These are phyloP conservation scores for Sternarchorhynchus goeldii DNA, from an alignment of 2,797 vertebrate genomes.

Conservation along the genomic window DNA sequence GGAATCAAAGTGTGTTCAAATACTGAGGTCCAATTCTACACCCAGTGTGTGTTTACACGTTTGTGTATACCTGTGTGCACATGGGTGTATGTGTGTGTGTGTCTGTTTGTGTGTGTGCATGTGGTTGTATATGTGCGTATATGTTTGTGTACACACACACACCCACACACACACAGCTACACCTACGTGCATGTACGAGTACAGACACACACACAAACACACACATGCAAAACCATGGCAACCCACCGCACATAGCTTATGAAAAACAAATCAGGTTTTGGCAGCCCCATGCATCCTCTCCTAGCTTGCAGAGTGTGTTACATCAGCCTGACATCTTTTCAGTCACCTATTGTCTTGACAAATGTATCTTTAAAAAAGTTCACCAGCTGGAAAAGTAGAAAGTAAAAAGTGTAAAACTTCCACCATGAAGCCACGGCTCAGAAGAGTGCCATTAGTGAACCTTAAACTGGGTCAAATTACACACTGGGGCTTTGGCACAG, in stretches of 20 bases:
- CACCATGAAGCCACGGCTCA: not conserved
- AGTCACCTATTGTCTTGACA: not conserved
- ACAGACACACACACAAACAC: not conserved
- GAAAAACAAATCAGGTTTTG: constrained; percentile 20
- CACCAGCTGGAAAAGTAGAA: not conserved
- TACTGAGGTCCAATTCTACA: not conserved
- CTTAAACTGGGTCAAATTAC: constrained; percentile 4
- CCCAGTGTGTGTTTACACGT: not conserved
- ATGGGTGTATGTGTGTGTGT: constrained; percentile 2
- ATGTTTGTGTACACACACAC: not conserved
- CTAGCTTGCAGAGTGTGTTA: not conserved
- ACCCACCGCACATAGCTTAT: not conserved
- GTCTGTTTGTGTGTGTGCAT: constrained; percentile 4
- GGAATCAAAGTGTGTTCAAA: constrained; percentile 19
- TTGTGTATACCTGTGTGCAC: constrained; percentile 1
- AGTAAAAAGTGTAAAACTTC: not conserved
- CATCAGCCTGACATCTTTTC: not conserved
- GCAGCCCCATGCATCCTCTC: not conserved
- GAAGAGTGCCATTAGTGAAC: not conserved
- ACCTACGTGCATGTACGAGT: not conserved
- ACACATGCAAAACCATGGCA: not conserved
- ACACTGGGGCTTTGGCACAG: not conserved
- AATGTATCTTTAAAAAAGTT: not conserved
- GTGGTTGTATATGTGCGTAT: too few species aligned
- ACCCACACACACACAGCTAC: not conserved